A percentile compares a stretch with the other conserved stretches of the same genome.
phyloP scores from a whole-genome alignment of 2,888 invertebrate species.

The Trachelus tabidus region DNA sequence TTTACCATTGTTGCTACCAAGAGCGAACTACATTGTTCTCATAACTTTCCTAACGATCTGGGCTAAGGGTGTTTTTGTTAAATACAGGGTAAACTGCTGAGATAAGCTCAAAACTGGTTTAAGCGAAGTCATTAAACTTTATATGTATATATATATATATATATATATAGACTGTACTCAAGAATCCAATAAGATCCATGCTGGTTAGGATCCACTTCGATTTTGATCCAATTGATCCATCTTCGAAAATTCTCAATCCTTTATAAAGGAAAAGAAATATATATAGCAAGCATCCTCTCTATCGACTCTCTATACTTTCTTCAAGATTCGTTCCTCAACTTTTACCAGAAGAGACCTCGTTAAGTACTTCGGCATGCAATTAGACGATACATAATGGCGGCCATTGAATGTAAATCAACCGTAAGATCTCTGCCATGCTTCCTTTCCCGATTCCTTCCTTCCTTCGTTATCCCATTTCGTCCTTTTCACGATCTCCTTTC shows the following conservation, averaged over 20 bases:
- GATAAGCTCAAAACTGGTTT: conserved; percentile 44
- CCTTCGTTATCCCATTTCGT: conserved; percentile 17
- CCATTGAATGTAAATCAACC: conserved; percentile 38
- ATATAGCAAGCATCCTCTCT: neutral
- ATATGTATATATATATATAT: no score
- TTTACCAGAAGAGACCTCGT: neutral
- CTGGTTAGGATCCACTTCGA: no score
- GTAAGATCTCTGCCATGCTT: conserved; percentile 34
- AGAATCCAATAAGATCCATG: no score
- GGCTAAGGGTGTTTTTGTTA: conserved; percentile 43
- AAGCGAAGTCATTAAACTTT: conserved; percentile 17
- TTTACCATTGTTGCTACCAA: conserved; percentile 46
- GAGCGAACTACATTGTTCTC: conserved; percentile 33
- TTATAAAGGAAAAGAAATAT: no score
- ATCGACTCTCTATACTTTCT: neutral
- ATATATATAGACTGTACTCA: no score
- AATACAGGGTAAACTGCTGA: conserved; percentile 39
- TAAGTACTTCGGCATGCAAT: conserved; percentile 20
- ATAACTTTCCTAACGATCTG: conserved; percentile 50
- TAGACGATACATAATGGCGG: conserved; percentile 28
- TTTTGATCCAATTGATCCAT: no score
- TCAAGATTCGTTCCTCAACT: neutral
- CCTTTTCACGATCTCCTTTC: neutral
- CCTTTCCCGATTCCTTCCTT: conserved; percentile 21
- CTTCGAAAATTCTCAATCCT: no score